Conservation (phyloP, 2,113 vertebrate genomes). For the Charadrius vociferus region DNA sequence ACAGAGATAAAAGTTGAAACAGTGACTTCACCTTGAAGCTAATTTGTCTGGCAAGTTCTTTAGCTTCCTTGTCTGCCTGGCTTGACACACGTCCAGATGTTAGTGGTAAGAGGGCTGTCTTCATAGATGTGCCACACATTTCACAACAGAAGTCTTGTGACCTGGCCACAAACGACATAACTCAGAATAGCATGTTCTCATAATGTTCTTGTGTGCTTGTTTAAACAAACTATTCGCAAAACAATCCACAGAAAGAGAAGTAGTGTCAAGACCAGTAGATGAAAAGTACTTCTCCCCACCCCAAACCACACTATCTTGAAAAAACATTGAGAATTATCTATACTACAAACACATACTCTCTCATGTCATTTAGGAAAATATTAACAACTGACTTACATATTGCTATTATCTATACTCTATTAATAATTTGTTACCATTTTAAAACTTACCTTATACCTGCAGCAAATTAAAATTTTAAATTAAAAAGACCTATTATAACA, state of each 20-base stretch:
- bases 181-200: conserved; percentile 3
- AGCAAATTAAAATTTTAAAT: background rate
- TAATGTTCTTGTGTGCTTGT: background rate
- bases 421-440: background rate
- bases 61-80: conserved; percentile 85
- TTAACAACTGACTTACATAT: background rate
- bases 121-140: conserved; percentile 87
- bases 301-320: background rate
- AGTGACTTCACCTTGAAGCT: conserved; percentile 89
- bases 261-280: background rate
- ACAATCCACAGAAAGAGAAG: background rate
- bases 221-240: background rate
- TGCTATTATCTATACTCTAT: background rate
- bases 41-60: conserved; percentile 93
- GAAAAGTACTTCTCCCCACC: background rate
- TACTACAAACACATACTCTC: background rate
- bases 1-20: background rate
- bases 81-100: conserved; percentile 84
- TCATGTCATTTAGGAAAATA: background rate
- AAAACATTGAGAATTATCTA: background rate
- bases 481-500: background rate
- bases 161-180: conserved; percentile 72
- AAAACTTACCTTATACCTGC: background rate
- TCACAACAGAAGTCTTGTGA: conserved; percentile 97
- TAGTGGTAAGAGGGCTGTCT: conserved; percentile 83